phyloP scores from a whole-genome alignment of 2,888 invertebrate species.

The Argynnis bischoffii region DNA sequence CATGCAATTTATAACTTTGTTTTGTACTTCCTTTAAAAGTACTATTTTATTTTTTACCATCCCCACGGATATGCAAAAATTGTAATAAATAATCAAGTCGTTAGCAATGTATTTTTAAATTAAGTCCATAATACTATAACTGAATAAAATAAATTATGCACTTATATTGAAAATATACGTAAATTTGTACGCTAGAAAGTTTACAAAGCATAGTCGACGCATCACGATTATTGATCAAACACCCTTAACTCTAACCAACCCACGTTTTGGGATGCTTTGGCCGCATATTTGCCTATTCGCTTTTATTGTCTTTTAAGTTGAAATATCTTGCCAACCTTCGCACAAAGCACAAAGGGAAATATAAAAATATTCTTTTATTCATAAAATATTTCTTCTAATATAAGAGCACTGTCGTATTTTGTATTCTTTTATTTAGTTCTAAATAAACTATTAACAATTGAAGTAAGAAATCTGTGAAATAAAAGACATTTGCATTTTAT shows the following conservation, averaged over 20 bases:
- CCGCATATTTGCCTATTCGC: constrained; percentile 27
- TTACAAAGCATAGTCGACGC: constrained; percentile 36
- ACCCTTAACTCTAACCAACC: constrained; percentile 21
- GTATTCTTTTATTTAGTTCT: background rate
- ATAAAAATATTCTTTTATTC: constrained; percentile 13
- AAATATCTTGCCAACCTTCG: constrained; percentile 13
- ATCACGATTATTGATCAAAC: constrained; percentile 43
- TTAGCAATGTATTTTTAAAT: too few relatives aligned
- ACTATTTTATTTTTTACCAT: too few relatives aligned
- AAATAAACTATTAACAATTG: background rate
- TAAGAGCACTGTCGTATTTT: background rate
- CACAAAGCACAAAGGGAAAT: constrained; percentile 17
- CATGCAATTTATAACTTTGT: too few relatives aligned
- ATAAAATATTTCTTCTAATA: background rate
- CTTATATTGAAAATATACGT: constrained; percentile 25
- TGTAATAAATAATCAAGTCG: too few relatives aligned
- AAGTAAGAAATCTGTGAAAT: background rate
- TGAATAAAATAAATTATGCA: background rate
- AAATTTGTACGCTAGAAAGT: constrained; percentile 19
- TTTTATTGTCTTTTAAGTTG: constrained; percentile 27
- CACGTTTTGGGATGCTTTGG: constrained; percentile 30
- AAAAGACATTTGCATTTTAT: background rate
- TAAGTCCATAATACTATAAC: too few relatives aligned
- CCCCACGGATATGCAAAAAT: too few relatives aligned
- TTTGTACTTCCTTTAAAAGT: too few relatives aligned